Percentiles rank a stretch among this genome's conserved stretches.
Conservation (phyloP, 2,113 vertebrate genomes). For the Thalassoma bifasciatum region DNA sequence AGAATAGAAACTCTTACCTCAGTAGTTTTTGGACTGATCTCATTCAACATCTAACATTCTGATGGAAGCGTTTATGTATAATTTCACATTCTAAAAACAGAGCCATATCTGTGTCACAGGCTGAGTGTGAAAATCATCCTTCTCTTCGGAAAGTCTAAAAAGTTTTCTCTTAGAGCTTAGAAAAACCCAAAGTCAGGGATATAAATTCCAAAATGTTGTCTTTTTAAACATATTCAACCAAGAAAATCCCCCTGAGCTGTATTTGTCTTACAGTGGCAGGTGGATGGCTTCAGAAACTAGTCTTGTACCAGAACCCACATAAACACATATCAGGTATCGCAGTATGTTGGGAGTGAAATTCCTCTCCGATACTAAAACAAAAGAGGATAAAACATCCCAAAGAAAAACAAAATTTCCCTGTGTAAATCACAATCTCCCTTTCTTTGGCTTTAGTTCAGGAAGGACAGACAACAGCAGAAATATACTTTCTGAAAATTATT, state of each 20-base stretch:
- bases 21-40: too few species aligned
- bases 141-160: not conserved
- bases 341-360: slow-evolving; percentile 64
- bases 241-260: not conserved
- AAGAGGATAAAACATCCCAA: slow-evolving; percentile 40
- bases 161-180: not conserved
- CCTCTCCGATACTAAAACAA: slow-evolving; percentile 61
- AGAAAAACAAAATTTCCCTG: slow-evolving; percentile 63
- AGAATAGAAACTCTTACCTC: too few species aligned
- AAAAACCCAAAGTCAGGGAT: slow-evolving; percentile 3
- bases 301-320: slow-evolving; percentile 14
- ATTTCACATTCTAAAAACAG: too few species aligned
- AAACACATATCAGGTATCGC: slow-evolving; percentile 47
- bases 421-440: slow-evolving; percentile 67
- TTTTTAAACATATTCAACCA: slow-evolving; percentile 45
- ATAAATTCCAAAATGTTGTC: slow-evolving; percentile 48
- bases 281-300: slow-evolving; percentile 57
- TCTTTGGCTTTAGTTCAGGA: slow-evolving; percentile 74
- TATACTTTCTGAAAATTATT: slow-evolving; percentile 85
- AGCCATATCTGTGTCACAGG: too few species aligned
- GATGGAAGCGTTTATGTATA: too few species aligned
- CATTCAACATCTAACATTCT: too few species aligned
- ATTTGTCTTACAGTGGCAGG: slow-evolving; percentile 44
- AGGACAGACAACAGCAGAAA: slow-evolving; percentile 67
- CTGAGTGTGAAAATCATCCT: too few species aligned